phyloP scores from a whole-genome alignment of 2,888 invertebrate genomes.

The Adelognathus sp. region DNA sequence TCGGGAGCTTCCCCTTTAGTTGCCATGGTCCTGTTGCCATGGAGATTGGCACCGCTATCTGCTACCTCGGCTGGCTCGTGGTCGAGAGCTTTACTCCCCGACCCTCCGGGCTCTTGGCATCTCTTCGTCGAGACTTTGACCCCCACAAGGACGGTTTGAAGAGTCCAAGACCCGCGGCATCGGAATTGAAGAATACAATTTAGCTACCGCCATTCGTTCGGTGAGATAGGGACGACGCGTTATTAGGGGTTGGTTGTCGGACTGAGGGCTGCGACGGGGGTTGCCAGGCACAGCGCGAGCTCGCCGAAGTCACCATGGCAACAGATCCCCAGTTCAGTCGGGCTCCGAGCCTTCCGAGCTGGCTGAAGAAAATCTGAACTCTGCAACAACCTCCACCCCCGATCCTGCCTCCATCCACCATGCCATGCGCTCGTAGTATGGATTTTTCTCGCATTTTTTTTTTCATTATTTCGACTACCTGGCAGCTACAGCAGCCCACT shows the following conservation, averaged over 20 bases:
- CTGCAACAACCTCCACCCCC: slow-evolving; percentile 29
- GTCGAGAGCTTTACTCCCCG: slow-evolving; percentile 24
- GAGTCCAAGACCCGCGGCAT: slow-evolving; percentile 62
- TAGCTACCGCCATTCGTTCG: slow-evolving; percentile 76
- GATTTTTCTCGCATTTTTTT: slow-evolving; percentile 70
- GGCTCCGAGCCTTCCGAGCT: slow-evolving; percentile 68
- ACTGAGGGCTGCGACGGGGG: slow-evolving; percentile 53
- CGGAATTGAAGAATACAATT: slow-evolving; percentile 74
- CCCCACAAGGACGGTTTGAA: slow-evolving; percentile 53
- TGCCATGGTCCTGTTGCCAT: slow-evolving; percentile 58
- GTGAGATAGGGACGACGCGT: slow-evolving; percentile 56
- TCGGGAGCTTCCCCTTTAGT: slow-evolving; percentile 55
- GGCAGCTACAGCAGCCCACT: slow-evolving; percentile 67
- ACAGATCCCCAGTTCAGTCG: slow-evolving; percentile 76
- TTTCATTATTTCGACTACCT: slow-evolving; percentile 17
- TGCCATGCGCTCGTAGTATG: slow-evolving; percentile 67
- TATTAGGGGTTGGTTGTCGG: slow-evolving; percentile 55
- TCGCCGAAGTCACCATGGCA: slow-evolving; percentile 70
- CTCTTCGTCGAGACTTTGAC: slow-evolving; percentile 49
- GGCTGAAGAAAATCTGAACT: slow-evolving; percentile 10
- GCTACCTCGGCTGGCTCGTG: slow-evolving; percentile 1
- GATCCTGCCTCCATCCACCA: slow-evolving; percentile 52
- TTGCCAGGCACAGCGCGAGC: slow-evolving; percentile 58
- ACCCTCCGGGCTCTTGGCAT: slow-evolving; percentile 3
- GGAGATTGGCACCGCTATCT: slow-evolving; percentile 41